Conservation (phyloP, 2,113 vertebrate species). For the Leucosticte australis region DNA sequence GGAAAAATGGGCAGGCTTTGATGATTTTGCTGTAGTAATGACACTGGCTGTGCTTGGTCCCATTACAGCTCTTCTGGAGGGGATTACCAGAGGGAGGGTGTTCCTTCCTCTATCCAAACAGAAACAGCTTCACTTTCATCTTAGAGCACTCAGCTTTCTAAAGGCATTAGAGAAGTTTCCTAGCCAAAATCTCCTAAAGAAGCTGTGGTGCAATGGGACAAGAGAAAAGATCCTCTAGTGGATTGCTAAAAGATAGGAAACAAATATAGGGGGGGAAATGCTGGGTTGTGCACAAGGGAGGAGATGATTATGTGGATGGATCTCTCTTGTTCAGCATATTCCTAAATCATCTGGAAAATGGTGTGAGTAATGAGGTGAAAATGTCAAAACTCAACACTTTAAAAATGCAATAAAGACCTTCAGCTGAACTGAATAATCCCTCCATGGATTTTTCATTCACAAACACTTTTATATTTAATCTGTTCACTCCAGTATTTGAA, state of each 20-base stretch:
- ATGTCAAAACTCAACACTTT: background rate
- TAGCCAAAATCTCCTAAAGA: background rate
- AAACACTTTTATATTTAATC: background rate
- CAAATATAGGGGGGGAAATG: background rate
- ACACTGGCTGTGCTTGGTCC: background rate
- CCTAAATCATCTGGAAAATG: background rate
- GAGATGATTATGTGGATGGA: background rate
- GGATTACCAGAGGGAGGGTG: background rate
- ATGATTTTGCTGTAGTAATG: background rate
- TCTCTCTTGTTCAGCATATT: background rate
- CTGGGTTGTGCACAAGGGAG: background rate
- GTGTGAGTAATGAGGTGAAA: background rate
- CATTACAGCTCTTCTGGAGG: background rate
- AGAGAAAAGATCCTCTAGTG: background rate
- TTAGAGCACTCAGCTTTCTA: background rate
- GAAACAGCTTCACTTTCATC: background rate
- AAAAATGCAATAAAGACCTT: background rate
- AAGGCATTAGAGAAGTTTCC: background rate
- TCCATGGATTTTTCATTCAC: background rate
- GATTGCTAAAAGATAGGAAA: background rate
- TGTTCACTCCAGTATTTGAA: background rate
- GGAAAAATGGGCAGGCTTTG: background rate
- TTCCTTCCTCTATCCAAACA: background rate
- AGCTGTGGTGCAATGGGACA: background rate
- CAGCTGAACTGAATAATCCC: background rate